phyloP scores from a whole-genome alignment of 2,113 vertebrate genomes.

The Otolemur garnettii region DNA sequence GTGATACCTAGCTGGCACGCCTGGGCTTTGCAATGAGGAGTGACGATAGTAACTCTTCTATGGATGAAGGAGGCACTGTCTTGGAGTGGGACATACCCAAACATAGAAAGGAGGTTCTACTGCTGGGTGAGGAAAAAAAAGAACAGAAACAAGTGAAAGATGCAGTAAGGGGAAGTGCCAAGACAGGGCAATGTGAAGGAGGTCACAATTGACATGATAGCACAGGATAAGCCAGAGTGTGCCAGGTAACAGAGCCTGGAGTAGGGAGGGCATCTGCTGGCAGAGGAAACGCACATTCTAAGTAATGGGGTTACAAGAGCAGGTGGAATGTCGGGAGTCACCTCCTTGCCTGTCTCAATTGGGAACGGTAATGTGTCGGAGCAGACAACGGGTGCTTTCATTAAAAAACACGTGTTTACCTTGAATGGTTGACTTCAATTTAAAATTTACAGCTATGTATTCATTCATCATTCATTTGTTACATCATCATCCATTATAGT shows the following conservation, averaged over 20 bases:
- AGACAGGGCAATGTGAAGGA: fast-evolving
- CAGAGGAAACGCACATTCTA: background rate
- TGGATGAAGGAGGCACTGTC: background rate
- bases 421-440: slow-evolving; percentile 26
- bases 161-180: background rate
- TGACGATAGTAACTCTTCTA: background rate
- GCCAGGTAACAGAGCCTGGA: background rate
- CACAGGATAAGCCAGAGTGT: too few species aligned
- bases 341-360: background rate
- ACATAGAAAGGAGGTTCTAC: background rate
- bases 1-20: too few species aligned
- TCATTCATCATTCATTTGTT: background rate
- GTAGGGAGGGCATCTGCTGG: background rate
- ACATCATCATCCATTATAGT: background rate
- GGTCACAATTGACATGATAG: too few species aligned
- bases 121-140: background rate
- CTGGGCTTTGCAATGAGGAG: background rate
- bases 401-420: background rate
- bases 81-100: fast-evolving
- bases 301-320: background rate
- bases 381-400: background rate
- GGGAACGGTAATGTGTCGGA: background rate
- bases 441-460: background rate
- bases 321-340: background rate
- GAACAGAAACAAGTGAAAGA: background rate